phyloP scores from a whole-genome alignment of 2,888 invertebrate genomes.

The Rhingia campestris region DNA sequence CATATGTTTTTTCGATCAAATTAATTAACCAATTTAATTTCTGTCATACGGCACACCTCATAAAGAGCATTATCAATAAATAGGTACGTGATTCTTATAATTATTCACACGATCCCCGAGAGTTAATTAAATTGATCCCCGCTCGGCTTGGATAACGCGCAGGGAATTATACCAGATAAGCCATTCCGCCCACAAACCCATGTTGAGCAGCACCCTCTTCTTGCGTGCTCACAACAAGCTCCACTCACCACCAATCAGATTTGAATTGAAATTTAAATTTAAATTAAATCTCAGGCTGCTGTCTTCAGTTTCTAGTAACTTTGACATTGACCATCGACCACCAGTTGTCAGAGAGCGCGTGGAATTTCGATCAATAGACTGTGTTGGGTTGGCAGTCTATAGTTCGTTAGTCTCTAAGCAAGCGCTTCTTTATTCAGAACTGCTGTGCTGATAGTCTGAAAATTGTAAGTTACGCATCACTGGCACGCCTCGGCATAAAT shows the following conservation, averaged over 20 bases:
- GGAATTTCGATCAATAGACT: slow-evolving; percentile 49
- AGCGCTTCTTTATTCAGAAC: slow-evolving; percentile 28
- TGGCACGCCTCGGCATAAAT: slow-evolving; percentile 59
- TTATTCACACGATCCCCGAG: slow-evolving; percentile 70
- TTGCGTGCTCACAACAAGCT: slow-evolving; percentile 21
- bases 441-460: slow-evolving; percentile 42
- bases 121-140: slow-evolving; percentile 69
- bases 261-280: slow-evolving; percentile 63
- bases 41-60: slow-evolving; percentile 72
- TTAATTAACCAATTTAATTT: slow-evolving; percentile 72
- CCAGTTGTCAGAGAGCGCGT: slow-evolving; percentile 36
- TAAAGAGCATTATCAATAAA: slow-evolving; percentile 73
- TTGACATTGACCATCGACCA: too few species aligned
- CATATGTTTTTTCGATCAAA: too few species aligned
- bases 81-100: slow-evolving; percentile 67
- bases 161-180: slow-evolving; percentile 60
- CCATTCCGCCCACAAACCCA: slow-evolving; percentile 59
- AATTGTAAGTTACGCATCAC: slow-evolving; percentile 39
- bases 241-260: slow-evolving; percentile 63
- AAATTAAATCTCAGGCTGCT: slow-evolving; percentile 42
- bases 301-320: neutral
- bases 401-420: slow-evolving; percentile 50
- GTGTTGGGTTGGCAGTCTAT: slow-evolving; percentile 28
- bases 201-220: slow-evolving; percentile 14
- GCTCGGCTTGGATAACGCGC: slow-evolving; percentile 29